These are phyloP conservation scores for Gobio gobio DNA, from an alignment of 2,113 vertebrate genomes.

Conservation along the genomic window DNA sequence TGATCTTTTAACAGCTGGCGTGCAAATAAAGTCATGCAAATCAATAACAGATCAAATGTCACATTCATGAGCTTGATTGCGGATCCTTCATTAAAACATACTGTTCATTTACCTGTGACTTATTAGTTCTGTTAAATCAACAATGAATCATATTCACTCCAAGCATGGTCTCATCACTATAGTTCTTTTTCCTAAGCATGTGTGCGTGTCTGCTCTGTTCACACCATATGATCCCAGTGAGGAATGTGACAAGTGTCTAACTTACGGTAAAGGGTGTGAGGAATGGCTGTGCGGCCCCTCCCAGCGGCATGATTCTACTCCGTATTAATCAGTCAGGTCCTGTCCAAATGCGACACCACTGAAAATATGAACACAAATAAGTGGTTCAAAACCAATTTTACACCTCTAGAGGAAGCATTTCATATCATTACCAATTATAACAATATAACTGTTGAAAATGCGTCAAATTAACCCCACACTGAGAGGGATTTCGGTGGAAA, in stretches of 20 bases:
- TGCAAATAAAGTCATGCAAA: background rate
- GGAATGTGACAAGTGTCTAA: constrained; percentile 72
- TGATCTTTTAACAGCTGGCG: no score
- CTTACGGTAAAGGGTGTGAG: constrained; percentile 69
- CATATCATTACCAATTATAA: background rate
- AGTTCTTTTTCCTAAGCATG: constrained; percentile 36
- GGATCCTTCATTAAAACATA: background rate
- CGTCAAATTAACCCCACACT: background rate
- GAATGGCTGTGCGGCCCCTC: constrained; percentile 36
- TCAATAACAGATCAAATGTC: background rate
- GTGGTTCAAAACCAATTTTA: background rate
- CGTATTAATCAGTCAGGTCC: constrained; percentile 34
- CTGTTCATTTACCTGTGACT: background rate
- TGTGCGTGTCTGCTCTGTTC: constrained; percentile 33
- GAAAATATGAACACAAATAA: constrained; percentile 1
- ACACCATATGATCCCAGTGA: constrained; percentile 66
- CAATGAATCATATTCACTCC: background rate
- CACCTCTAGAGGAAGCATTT: background rate
- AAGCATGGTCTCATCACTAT: background rate
- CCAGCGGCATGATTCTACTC: constrained; percentile 37
- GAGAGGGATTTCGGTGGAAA: background rate
- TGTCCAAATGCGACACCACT: background rate
- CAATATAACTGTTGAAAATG: background rate
- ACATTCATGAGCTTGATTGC: background rate
- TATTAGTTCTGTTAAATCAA: background rate